phyloP scores from a whole-genome alignment of 1,140 invertebrate species.

The Bombus consobrinus region DNA sequence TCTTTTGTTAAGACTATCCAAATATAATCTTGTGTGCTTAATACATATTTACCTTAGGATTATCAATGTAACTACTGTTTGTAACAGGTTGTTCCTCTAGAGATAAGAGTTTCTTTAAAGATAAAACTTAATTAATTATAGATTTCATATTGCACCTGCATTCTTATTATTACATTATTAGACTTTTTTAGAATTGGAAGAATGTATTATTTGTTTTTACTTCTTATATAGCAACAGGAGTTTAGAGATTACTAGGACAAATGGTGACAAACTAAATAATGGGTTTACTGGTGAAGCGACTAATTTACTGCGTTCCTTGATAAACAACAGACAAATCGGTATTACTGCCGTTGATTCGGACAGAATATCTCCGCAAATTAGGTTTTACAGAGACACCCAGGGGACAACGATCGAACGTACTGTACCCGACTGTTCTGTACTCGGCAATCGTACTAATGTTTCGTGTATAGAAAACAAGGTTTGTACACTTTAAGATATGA shows the following conservation, averaged over 20 bases:
- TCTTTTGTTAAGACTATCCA: background rate
- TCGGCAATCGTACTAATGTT: slow-evolving; percentile 78
- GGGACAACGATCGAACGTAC: slow-evolving; percentile 75
- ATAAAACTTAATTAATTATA: background rate
- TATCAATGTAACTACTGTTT: background rate
- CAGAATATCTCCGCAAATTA: slow-evolving; percentile 74
- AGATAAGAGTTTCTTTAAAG: slow-evolving; percentile 33
- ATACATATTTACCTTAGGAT: slow-evolving; percentile 30
- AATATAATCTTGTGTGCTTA: background rate
- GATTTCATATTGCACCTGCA: background rate
- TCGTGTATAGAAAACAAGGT: slow-evolving; percentile 79
- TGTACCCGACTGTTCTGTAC: slow-evolving; percentile 73
- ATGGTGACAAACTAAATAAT: slow-evolving; percentile 80
- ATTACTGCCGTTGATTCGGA: slow-evolving; percentile 85
- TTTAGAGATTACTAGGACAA: slow-evolving; percentile 80
- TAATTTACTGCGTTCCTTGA: slow-evolving; percentile 88
- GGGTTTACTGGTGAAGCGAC: slow-evolving; percentile 86
- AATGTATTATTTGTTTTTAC: slow-evolving; percentile 30
- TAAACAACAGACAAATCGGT: slow-evolving; percentile 88
- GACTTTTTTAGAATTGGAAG: background rate
- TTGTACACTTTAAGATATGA: slow-evolving; percentile 12
- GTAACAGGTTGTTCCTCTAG: background rate
- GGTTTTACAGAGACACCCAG: slow-evolving; percentile 79
- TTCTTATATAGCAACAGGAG: slow-evolving; percentile 76
- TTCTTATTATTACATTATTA: background rate